Evolutionary conservation across 2,888 invertebrate species (phyloP), one percentile per base, ranked within the genome.

Genomic region (Microchrysa polita): DNA sequence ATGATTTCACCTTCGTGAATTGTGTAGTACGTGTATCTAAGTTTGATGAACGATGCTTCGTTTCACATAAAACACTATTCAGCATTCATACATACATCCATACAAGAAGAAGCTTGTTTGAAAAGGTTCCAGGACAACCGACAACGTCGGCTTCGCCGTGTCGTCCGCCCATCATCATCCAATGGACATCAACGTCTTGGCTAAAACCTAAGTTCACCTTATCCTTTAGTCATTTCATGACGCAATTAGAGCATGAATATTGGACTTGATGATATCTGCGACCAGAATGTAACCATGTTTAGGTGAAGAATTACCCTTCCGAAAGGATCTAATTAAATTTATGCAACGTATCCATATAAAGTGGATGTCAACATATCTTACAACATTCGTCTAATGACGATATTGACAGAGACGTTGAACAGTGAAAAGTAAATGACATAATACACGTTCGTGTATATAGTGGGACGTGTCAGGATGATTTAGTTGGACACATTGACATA

Each of bases 281-380:
- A 69, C 69, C 69, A 55, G 55, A 57, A 20, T 20, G 55, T 55
- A 42, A 34, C 69, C 69, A 55, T 27, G 55, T 69, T 57, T 34
- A 69, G 69, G 57, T 57, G 57, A 69, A 55, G 57, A 69, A 69
- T 69, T 69, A 57, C 69, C 69, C 57, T 57, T 9, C 69, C 55
- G 57, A 55, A 69, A 40, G 55, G 55, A 69, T 69, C 55, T 69
- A 69, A 69, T 69, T 69, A 69, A 69, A 69, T 69, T 69, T 69
- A 55, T 57, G 69, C 55, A 57, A 40, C 55, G 69, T 57, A 69
- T 69, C 69, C 65, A 34, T 27, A n/a, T n/a, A n/a, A n/a, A n/a
- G 42, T 65, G 48, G 65, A 65, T 65, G 65, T 65, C 65, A 65
- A 65, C 44, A 65, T 65, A 44, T 48, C 44, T 65, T 48, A 48